A percentile compares a stretch with the other conserved stretches of the same genome.
phyloP scores from a whole-genome alignment of 2,888 invertebrate genomes.

The Noctua fimbriata region DNA sequence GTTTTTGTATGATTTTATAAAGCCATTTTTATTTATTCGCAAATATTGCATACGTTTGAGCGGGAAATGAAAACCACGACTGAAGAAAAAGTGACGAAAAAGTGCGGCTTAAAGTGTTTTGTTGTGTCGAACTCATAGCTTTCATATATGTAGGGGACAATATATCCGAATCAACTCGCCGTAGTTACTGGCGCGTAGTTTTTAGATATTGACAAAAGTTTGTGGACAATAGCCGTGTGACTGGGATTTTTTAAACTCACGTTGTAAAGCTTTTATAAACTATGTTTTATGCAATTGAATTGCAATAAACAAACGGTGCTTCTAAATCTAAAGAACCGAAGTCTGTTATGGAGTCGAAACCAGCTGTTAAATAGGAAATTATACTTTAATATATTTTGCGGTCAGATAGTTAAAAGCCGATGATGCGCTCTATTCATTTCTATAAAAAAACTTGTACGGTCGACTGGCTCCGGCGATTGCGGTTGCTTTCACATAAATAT shows the following conservation, averaged over 20 bases:
- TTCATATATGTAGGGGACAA: slow-evolving; percentile 16
- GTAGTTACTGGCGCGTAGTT: neutral
- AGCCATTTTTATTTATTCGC: slow-evolving; percentile 16
- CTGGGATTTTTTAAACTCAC: slow-evolving; percentile 1
- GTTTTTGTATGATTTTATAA: slow-evolving; percentile 34
- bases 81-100: slow-evolving; percentile 24
- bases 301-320: neutral
- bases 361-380: slow-evolving; percentile 14
- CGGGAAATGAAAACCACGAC: slow-evolving; percentile 23
- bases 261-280: neutral
- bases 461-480: slow-evolving; percentile 41
- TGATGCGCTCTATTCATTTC: slow-evolving; percentile 45
- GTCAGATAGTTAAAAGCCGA: slow-evolving; percentile 46
- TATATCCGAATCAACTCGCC: neutral
- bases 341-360: neutral
- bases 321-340: neutral
- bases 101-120: slow-evolving; percentile 13
- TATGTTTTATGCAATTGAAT: neutral
- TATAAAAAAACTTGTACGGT: slow-evolving; percentile 47
- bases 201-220: slow-evolving; percentile 17
- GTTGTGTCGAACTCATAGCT: slow-evolving; percentile 12
- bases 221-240: neutral
- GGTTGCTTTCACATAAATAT: slow-evolving; percentile 58
- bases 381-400: slow-evolving; percentile 32
- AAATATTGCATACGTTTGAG: neutral